A percentile compares a stretch with the other conserved stretches of the same genome.
Conservation (phyloP, 2,113 vertebrate species). For the Caracal caracal region DNA sequence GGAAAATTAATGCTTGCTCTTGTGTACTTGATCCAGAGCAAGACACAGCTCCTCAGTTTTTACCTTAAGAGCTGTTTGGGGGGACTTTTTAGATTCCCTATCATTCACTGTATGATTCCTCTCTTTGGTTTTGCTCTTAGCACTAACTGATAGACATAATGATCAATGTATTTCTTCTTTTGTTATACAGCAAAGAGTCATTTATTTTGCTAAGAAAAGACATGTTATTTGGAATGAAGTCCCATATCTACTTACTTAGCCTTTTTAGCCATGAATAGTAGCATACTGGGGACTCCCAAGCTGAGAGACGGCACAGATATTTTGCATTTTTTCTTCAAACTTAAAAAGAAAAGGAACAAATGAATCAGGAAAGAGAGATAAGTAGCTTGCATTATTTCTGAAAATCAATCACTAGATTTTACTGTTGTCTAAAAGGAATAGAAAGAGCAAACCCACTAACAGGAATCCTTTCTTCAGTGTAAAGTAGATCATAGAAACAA, state of each 20-base stretch:
- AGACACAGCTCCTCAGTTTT: not conserved
- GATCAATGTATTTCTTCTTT: not conserved
- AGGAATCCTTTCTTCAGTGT: not conserved
- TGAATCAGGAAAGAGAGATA: not conserved
- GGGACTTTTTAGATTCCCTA: not conserved
- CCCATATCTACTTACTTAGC: not conserved
- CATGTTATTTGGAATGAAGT: conserved; percentile 47
- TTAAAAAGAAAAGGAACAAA: not conserved
- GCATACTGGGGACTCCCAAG: not conserved
- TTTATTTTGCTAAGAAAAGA: conserved; percentile 44
- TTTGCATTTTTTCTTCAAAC: not conserved
- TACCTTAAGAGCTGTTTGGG: not conserved
- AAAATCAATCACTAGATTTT: conserved; percentile 17
- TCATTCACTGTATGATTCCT: not conserved
- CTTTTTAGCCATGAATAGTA: conserved; percentile 24
- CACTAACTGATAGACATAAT: not conserved
- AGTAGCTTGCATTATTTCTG: not conserved
- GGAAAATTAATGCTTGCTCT: not conserved
- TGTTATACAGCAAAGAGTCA: not conserved
- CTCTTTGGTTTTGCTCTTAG: conserved; percentile 1
- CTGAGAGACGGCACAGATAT: not conserved
- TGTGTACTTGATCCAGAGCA: not conserved
- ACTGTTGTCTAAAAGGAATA: not conserved
- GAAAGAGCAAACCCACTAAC: not conserved
- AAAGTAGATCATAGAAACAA: not conserved